Conservation (phyloP, 2,888 invertebrate genomes). For the Agrotis ipsilon region DNA sequence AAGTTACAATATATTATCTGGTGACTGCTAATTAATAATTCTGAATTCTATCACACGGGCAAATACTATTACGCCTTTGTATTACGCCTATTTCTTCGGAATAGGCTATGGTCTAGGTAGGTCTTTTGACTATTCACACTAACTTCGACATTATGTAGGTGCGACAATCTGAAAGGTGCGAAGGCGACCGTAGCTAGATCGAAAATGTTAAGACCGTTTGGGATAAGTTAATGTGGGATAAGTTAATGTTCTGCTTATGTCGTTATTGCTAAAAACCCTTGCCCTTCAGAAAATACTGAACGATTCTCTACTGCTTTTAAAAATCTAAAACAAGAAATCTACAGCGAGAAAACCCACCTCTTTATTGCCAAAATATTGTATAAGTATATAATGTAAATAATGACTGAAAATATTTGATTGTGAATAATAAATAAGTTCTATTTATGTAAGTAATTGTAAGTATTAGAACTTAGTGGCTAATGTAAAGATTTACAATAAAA, state of each 20-base stretch:
- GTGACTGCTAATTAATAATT: background rate
- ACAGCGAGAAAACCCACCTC: constrained; percentile 63
- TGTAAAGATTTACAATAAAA: constrained; percentile 53
- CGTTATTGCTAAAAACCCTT: no score
- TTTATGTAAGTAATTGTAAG: constrained; percentile 54
- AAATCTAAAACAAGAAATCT: constrained; percentile 15
- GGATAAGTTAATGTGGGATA: no score
- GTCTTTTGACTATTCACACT: no score
- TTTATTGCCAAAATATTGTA: constrained; percentile 72
- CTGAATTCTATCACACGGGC: background rate
- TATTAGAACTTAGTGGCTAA: constrained; percentile 45
- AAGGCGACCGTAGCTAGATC: no score
- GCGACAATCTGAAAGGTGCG: no score
- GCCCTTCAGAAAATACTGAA: no score
- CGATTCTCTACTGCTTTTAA: background rate
- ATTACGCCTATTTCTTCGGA: no score
- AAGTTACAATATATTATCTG: background rate
- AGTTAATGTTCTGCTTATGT: no score
- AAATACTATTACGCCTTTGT: background rate
- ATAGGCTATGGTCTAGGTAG: no score
- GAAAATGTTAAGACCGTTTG: no score
- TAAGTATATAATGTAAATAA: constrained; percentile 65
- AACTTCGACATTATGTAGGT: no score
- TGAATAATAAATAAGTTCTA: constrained; percentile 61
- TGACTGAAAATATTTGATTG: constrained; percentile 67